Conservation (phyloP, 2,888 invertebrate species). For the Hybos culiciformis region DNA sequence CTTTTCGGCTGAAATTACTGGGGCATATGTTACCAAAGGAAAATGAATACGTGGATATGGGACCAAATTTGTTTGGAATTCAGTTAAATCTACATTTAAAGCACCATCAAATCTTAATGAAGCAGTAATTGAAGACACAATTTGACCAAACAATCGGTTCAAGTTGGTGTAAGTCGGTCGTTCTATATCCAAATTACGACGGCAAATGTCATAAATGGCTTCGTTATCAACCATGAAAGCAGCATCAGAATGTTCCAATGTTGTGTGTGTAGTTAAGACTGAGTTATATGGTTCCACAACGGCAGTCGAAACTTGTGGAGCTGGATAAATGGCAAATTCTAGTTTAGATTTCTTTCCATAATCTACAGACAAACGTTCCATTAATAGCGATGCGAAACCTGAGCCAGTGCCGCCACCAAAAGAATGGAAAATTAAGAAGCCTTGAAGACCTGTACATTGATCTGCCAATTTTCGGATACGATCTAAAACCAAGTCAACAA, state of each 20-base stretch:
- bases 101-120: slow-evolving; percentile 79
- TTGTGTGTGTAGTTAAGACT: slow-evolving; percentile 79
- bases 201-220: slow-evolving; percentile 75
- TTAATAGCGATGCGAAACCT: slow-evolving; percentile 50
- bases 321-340: slow-evolving; percentile 52
- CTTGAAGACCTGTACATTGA: slow-evolving; percentile 43
- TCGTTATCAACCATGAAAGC: slow-evolving; percentile 84
- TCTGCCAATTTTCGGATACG: slow-evolving; percentile 42
- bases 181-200: slow-evolving; percentile 80
- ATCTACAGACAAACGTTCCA: slow-evolving; percentile 51
- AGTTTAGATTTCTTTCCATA: slow-evolving; percentile 52
- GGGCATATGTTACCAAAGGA: slow-evolving; percentile 75
- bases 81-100: slow-evolving; percentile 74
- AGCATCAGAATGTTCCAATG: slow-evolving; percentile 79
- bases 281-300: slow-evolving; percentile 93
- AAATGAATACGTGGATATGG: slow-evolving; percentile 87
- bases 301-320: slow-evolving; percentile 45
- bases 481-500: slow-evolving; percentile 42
- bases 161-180: slow-evolving; percentile 86
- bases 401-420: slow-evolving; percentile 49
- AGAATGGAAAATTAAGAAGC: slow-evolving; percentile 50
- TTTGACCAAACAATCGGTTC: slow-evolving; percentile 82
- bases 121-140: slow-evolving; percentile 75
- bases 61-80: slow-evolving; percentile 82
- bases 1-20: slow-evolving; percentile 77